phyloP scores from a whole-genome alignment of 1,140 invertebrate species.

The Phthorimaea operculella region DNA sequence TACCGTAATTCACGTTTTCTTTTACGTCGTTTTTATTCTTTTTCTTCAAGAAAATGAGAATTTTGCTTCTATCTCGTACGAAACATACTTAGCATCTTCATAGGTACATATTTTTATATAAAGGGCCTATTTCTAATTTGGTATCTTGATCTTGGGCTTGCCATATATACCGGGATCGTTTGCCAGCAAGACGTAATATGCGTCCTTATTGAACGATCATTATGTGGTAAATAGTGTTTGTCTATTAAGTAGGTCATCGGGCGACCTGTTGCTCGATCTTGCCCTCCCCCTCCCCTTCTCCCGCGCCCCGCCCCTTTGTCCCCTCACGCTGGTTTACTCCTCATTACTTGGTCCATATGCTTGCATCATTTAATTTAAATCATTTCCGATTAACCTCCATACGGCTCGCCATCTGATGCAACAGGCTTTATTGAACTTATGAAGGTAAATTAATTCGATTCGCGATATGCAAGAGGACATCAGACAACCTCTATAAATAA shows the following conservation, averaged over 20 bases:
- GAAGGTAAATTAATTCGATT: neutral
- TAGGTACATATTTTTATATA: too few relatives aligned
- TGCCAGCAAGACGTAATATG: neutral
- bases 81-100: too few relatives aligned
- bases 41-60: too few relatives aligned
- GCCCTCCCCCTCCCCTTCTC: conserved; percentile 8
- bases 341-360: conserved; percentile 11
- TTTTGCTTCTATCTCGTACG: too few relatives aligned
- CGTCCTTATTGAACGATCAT: neutral
- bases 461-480: neutral
- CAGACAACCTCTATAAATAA: conserved; percentile 6
- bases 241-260: conserved; percentile 32
- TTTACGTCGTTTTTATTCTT: too few relatives aligned
- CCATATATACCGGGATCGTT: too few relatives aligned
- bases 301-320: conserved; percentile 10
- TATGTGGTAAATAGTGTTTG: conserved; percentile 10
- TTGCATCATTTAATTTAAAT: conserved; percentile 5
- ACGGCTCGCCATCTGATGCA: neutral
- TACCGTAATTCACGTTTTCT: too few relatives aligned
- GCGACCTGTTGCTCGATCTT: conserved; percentile 35
- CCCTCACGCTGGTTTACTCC: conserved; percentile 14
- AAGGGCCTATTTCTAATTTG: too few relatives aligned
- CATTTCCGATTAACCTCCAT: neutral
- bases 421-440: neutral
- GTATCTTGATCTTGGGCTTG: too few relatives aligned